Conservation (phyloP, 2,888 invertebrate species). For the Auanema freiburgensis region DNA sequence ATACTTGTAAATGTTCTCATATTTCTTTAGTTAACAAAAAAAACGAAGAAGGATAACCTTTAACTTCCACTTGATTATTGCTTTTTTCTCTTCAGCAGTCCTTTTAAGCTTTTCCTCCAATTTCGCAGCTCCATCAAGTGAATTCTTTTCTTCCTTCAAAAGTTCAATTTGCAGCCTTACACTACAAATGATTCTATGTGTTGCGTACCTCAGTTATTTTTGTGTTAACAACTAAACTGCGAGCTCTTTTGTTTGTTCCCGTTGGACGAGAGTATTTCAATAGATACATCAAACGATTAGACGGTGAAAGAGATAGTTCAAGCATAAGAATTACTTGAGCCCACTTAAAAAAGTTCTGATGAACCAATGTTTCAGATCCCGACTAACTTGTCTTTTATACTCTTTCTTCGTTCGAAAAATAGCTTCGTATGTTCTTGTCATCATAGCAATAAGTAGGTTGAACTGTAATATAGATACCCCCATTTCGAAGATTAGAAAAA, state of each 20-base stretch:
- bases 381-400: constrained; percentile 75
- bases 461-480: constrained; percentile 90
- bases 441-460: constrained; percentile 98
- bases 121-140: neutral
- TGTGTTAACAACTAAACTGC: constrained; percentile 60
- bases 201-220: constrained; percentile 12
- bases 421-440: constrained; percentile 97
- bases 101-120: neutral
- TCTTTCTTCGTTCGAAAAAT: constrained; percentile 95
- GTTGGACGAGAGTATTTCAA: constrained; percentile 88
- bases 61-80: neutral
- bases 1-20: neutral
- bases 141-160: no score
- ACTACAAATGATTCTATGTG: no score
- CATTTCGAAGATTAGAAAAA: constrained; percentile 90
- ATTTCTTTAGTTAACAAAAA: neutral
- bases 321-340: constrained; percentile 94
- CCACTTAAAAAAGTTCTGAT: constrained; percentile 74
- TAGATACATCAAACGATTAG: constrained; percentile 81
- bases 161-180: no score
- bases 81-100: neutral
- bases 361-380: neutral
- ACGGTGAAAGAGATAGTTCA: constrained; percentile 90
- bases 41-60: neutral
- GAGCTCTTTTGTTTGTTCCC: constrained; percentile 57